These are phyloP conservation scores for Lochmaea capreae DNA, from an alignment of 2,888 invertebrate species.

Conservation along the genomic window DNA sequence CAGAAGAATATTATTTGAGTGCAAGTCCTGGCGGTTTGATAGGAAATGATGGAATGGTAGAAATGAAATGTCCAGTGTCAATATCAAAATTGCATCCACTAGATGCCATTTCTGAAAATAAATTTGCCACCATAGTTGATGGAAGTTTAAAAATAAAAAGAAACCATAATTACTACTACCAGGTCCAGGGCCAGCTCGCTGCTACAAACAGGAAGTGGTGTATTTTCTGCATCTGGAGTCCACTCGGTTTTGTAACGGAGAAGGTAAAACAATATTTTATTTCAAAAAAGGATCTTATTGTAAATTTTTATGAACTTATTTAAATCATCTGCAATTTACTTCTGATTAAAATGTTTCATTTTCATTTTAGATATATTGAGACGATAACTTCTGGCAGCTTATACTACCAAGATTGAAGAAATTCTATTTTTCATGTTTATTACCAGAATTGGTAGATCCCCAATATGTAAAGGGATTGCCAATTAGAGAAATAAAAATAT, in stretches of 20 bases:
- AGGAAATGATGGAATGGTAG: constrained; percentile 5
- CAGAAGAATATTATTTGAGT: not conserved
- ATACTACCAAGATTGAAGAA: too few relatives aligned
- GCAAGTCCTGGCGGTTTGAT: constrained; percentile 4
- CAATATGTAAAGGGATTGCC: too few relatives aligned
- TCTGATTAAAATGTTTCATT: too few relatives aligned
- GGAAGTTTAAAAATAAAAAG: constrained; percentile 1
- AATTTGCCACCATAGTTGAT: not conserved
- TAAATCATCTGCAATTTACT: too few relatives aligned
- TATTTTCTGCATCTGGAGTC: not conserved
- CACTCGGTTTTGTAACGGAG: not conserved
- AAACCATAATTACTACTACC: constrained; percentile 31
- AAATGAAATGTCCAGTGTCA: not conserved
- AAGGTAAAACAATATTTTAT: not conserved
- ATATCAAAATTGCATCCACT: not conserved
- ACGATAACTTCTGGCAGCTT: too few relatives aligned
- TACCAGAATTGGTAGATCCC: too few relatives aligned
- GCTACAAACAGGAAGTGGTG: constrained; percentile 19
- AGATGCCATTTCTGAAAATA: constrained; percentile 9
- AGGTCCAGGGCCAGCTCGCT: constrained; percentile 25
- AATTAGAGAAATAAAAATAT: too few relatives aligned
- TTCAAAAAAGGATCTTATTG: too few relatives aligned
- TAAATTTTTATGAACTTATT: too few relatives aligned
- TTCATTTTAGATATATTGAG: too few relatives aligned
- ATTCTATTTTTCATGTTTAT: too few relatives aligned